Conservation (phyloP, 2,113 vertebrate species). For the Tinamus guttatus region DNA sequence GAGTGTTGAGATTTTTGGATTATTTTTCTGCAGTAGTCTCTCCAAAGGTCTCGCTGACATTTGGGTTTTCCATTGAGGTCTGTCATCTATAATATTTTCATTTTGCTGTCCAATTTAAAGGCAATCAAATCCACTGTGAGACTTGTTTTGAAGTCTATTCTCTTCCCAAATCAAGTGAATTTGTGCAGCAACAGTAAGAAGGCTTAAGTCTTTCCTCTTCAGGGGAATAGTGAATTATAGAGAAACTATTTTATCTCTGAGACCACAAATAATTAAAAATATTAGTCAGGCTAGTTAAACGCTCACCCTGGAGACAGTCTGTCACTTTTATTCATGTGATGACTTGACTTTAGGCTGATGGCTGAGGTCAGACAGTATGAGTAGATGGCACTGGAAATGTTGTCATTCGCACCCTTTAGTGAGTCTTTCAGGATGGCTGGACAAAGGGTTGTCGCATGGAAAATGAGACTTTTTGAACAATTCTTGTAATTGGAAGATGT, state of each 20-base stretch:
- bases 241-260: background rate
- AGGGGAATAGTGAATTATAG: background rate
- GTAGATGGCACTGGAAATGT: background rate
- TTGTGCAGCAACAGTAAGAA: background rate
- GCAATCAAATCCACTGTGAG: background rate
- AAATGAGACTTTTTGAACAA: background rate
- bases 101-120: background rate
- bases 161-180: background rate
- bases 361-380: background rate
- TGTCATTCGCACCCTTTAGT: background rate
- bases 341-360: background rate
- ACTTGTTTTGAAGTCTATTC: background rate
- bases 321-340: background rate
- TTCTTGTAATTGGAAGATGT: background rate
- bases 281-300: background rate
- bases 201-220: background rate
- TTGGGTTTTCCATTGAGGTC: background rate
- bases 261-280: background rate
- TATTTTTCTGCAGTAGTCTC: background rate
- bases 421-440: background rate
- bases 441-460: background rate
- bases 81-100: background rate
- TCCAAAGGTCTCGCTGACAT: rapidly evolving
- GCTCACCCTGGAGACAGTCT: background rate
- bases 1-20: background rate